Base-by-base conservation (phyloP, 2,113 vertebrate genomes). In the Leptocoma aspasia region DNA sequence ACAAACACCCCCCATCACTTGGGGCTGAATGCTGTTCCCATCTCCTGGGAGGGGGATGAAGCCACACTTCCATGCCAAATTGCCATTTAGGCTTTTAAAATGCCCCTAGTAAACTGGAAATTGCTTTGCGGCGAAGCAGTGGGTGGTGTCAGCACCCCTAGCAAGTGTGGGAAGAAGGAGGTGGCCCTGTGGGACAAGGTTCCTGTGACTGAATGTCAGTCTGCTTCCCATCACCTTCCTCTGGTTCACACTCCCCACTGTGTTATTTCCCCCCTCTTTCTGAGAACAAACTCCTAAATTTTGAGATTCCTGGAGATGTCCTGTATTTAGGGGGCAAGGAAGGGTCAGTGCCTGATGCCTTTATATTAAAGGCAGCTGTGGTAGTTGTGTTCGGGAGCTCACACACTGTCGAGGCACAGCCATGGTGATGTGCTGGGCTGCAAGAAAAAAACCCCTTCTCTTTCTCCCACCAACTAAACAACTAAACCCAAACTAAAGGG, bases 321-420 rank as follows among this genome's bases (percentile, higher is more conserved):
- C 28, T 37, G 17, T 76, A 7, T 73, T 20, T 2, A 5, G 11
- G 19, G 16, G 41, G 5, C 37, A 64, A 77, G 0, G 2, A 70
- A 45, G 26, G 31, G 20, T 53, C 21, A 33, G 31, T 45, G 59
- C n/a, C 45, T 56, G 53, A 69, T 4, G 6, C 14, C 3, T 45
- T 61, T 18, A 15, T 30, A 23, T 8, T 7, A 69, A 64, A 8
- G 42, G 33, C 12, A 64, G n/a, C 23, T 13, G 3, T 3, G 0
- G 54, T 4, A 37, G 31, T 2, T 80, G 42, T n/a, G 13, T 44
- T 23, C 50, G 49, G 54, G 59, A 93, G n/a, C 53, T 78, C 54
- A 20, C 1, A 4, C 13, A 2, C 33, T 49, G 45, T 17, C 0
- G 0, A 44, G 50, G 45, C 26, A 59, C 22, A 59, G 61, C 28